Percentiles rank a stretch among this genome's conserved stretches.
phyloP scores from a whole-genome alignment of 2,888 invertebrate genomes.

The Cabera pusaria region DNA sequence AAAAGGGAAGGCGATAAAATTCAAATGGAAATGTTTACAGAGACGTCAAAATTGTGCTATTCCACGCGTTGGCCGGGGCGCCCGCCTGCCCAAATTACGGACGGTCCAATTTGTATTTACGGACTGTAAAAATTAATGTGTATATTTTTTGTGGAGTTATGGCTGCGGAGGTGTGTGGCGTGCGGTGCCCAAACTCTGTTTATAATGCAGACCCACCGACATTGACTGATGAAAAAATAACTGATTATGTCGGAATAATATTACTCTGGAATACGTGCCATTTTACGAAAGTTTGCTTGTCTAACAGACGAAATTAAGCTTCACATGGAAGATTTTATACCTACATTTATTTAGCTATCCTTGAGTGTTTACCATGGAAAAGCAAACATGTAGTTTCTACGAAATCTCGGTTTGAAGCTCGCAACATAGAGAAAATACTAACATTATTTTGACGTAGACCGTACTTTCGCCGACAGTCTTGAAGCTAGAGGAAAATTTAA shows the following conservation, averaged over 20 bases:
- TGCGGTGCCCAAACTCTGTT: conserved; percentile 13
- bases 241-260: conserved; percentile 15
- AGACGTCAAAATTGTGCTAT: conserved; percentile 45
- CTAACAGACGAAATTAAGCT: too few species aligned
- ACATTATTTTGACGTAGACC: background rate
- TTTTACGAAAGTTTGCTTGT: too few species aligned
- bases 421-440: too few species aligned
- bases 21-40: conserved; percentile 52
- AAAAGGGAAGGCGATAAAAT: conserved; percentile 53
- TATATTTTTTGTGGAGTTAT: conserved; percentile 32
- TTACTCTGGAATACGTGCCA: background rate
- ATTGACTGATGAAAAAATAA: conserved; percentile 16
- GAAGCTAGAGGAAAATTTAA: conserved; percentile 9
- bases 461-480: conserved; percentile 2
- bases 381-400: too few species aligned
- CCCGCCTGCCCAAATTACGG: conserved; percentile 38
- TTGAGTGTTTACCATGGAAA: too few species aligned
- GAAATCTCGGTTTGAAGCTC: too few species aligned
- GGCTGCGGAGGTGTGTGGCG: conserved; percentile 22
- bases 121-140: conserved; percentile 47
- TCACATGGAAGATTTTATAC: too few species aligned
- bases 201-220: conserved; percentile 14
- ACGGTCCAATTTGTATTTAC: conserved; percentile 47
- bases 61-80: conserved; percentile 16
- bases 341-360: too few species aligned